Base-by-base conservation (phyloP, 2,797 vertebrate genomes). In the Onychomys leucogaster region DNA sequence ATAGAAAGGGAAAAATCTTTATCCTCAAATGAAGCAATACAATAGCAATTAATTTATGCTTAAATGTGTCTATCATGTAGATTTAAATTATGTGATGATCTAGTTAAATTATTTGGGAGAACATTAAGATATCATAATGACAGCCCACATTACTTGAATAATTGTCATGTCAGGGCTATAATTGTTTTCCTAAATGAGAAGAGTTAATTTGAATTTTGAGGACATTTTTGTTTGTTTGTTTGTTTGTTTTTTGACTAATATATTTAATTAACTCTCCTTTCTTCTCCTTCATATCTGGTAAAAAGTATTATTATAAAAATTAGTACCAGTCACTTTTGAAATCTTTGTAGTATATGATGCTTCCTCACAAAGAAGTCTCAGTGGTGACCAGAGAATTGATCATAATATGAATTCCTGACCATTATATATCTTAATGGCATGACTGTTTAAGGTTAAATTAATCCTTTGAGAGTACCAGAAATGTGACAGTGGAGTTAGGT, bases 81-180 rank as follows among this genome's bases (percentile, higher is more conserved):
- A 9, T 49, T 90, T 77, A 91, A 63, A 10, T 1, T 82, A 61
- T 17, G 49, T 46, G 16, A 69, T 55, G 1, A 6, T 11, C 11
- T 61, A 73, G 61, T 67, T 75, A 80, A 89, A 69, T 65, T 91
- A 85, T 78, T 91, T 75, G 55, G 61, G 41, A 88, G 67, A 77
- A 71, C 43, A 94, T 1, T 81, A 90, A 75, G 41, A 52, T 52
- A 69, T 87, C 4, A 21, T 34, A 59, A 67, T 32, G 43, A 65
- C 14, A 29, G 2, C 41, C 11, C 37, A 52, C 12, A 37, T 67
- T 83, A 1, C 46, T 87, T 43, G 10, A 14, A 10, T 0, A 65
- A 67, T 93, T 94, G 67, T 29, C 86, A 69, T 29, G 6, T 25
- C 17, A 55, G 77, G 32, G 41, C 4, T 77, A 41, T 5, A 25